phyloP scores from a whole-genome alignment of 2,113 vertebrate genomes.

The Mastomys coucha region DNA sequence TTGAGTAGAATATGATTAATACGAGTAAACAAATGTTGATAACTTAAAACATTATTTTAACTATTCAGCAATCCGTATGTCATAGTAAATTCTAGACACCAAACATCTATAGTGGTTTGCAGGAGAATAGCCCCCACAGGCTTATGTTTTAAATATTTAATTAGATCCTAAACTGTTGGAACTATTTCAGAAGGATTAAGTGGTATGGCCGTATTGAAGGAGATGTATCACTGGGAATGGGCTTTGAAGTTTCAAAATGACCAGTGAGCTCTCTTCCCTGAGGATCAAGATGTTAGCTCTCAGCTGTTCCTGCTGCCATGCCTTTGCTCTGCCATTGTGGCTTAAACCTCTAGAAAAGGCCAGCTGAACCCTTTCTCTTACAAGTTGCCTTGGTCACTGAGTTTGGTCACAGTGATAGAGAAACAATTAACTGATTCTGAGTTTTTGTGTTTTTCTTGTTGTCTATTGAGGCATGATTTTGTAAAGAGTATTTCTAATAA shows the following conservation, averaged over 20 bases:
- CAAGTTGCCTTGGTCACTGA: background rate
- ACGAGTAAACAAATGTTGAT: background rate
- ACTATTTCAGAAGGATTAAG: background rate
- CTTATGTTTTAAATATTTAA: background rate
- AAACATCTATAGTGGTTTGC: background rate
- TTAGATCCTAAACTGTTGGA: background rate
- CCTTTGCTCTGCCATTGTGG: background rate
- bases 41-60: background rate
- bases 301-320: background rate
- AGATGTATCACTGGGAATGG: background rate
- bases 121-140: background rate
- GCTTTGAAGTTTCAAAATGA: background rate
- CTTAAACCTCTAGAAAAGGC: background rate
- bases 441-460: background rate
- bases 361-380: background rate
- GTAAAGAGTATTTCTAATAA: constrained; percentile 60
- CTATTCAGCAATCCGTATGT: background rate
- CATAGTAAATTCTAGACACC: constrained; percentile 24
- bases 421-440: background rate
- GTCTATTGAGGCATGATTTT: constrained; percentile 18
- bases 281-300: background rate
- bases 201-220: background rate
- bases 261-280: background rate
- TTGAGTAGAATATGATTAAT: background rate
- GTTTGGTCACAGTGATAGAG: background rate